Evolutionary conservation across 2,888 invertebrate genomes (phyloP).

Genomic region (Tetramorium bicarinatum): DNA sequence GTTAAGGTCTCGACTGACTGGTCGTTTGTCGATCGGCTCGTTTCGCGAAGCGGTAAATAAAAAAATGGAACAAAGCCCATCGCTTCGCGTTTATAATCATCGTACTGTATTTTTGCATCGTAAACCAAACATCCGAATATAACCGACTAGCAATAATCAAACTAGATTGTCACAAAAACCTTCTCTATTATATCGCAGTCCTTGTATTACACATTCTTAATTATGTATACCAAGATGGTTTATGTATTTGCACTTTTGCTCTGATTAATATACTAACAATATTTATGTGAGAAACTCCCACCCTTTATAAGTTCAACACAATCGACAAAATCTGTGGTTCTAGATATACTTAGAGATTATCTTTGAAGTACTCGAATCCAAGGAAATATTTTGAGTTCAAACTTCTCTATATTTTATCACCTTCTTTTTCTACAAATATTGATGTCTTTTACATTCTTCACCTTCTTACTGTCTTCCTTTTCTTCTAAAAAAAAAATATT

Average conservation of each 20-base stretch:
- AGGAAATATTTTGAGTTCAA: neutral
- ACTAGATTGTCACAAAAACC: neutral
- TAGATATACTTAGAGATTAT: neutral
- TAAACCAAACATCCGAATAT: neutral
- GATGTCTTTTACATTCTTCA: neutral
- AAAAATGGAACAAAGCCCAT: constrained; percentile 38
- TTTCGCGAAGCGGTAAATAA: constrained; percentile 58
- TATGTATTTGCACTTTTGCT: neutral
- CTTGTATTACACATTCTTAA: neutral
- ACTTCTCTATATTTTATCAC: neutral
- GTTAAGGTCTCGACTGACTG: constrained; percentile 77
- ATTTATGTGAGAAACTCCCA: neutral
- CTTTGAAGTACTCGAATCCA: neutral
- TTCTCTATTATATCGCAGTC: neutral
- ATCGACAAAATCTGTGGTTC: neutral
- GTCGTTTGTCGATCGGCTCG: constrained; percentile 51
- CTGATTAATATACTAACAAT: neutral
- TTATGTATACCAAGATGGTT: neutral
- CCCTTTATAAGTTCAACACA: neutral
- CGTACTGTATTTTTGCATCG: neutral
- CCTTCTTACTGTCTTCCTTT: neutral
- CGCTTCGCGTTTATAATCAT: neutral
- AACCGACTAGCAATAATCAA: neutral
- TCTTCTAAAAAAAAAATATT: neutral
- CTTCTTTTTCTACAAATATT: neutral